Evolutionary conservation across 1,140 invertebrate species (phyloP).

Genomic region (Drosophila mayri): DNA sequence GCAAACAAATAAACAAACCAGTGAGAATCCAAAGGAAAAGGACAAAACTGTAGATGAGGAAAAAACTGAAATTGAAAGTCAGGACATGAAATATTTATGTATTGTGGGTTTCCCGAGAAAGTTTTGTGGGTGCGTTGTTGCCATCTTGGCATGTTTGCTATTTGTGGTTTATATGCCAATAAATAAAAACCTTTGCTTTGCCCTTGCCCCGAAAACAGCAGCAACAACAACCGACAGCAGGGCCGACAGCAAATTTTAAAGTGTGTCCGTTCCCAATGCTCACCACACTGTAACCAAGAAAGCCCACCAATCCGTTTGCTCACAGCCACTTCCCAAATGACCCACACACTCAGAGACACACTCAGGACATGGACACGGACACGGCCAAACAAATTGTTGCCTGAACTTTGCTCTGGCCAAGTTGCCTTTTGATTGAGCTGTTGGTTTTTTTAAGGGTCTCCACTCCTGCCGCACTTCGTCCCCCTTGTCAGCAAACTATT

Average conservation of each 20-base stretch:
- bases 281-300: conserved; percentile 58
- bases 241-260: conserved; percentile 61
- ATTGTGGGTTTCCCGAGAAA: conserved; percentile 49
- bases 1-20: conserved; percentile 67
- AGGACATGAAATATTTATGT: conserved; percentile 82
- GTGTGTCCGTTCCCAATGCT: conserved; percentile 45
- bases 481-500: conserved; percentile 69
- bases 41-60: conserved; percentile 32
- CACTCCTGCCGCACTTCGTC: neutral
- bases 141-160: conserved; percentile 73
- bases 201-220: conserved; percentile 45
- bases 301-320: conserved; percentile 24
- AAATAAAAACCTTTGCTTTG: conserved; percentile 80
- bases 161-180: conserved; percentile 82
- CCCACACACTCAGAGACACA: conserved; percentile 34
- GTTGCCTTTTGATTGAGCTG: conserved; percentile 70
- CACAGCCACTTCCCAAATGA: conserved; percentile 53
- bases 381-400: conserved; percentile 63
- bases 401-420: conserved; percentile 57
- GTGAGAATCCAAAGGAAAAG: conserved; percentile 47
- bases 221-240: conserved; percentile 5
- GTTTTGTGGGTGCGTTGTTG: conserved; percentile 60
- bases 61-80: conserved; percentile 77
- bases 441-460: conserved; percentile 58
- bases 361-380: conserved; percentile 2